Base-by-base conservation (phyloP, 2,888 invertebrate genomes). In the Xestia sexstrigata region DNA sequence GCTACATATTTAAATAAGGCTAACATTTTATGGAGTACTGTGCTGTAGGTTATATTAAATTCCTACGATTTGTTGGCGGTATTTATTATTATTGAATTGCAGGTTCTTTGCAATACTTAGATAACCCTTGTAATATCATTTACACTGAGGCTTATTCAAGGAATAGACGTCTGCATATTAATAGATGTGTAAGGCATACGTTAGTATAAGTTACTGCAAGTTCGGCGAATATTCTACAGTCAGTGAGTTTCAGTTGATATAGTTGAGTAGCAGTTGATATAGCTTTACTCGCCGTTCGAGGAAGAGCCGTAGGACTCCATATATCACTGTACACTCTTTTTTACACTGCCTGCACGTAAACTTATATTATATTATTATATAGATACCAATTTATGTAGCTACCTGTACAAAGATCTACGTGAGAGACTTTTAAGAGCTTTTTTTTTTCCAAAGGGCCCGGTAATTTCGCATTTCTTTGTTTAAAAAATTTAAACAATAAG, bases 161-260 rank as follows among this genome's bases (percentile, higher is more conserved):
- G 17, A 45, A 5, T 11, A 30, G 5, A 55, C 20, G 1, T 39
- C n/a, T 71, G 15, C 42, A n/a, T 0, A 17, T 45, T 45, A 71
- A 60, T 52, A 78, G 23, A 78, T 47, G 5, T 67, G 20, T 8
- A 45, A 26, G 15, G 26, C 15, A 42, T 52, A 74, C 65, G 60
- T 80, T 60, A 52, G 60, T 80, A 52, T 80, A 66, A 47, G 47
- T 81, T 49, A 71, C 26, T 58, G 47, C n/a, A 45, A 45, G 26
- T 71, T 71, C 23, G 30, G 49, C 13, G 70, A 81, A 65, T 82
- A 82, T 73, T 7, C 62, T n/a, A 45, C n/a, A n/a, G n/a, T n/a
- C n/a, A n/a, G n/a, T n/a, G n/a, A n/a, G n/a, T n/a, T 62, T 42
- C 11, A 63, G 62, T 52, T 58, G 5, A 60, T 30, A 20, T 20